A percentile compares a stretch with the other conserved stretches of the same genome.
phyloP scores from a whole-genome alignment of 2,797 vertebrate genomes.

The Betta splendens region DNA sequence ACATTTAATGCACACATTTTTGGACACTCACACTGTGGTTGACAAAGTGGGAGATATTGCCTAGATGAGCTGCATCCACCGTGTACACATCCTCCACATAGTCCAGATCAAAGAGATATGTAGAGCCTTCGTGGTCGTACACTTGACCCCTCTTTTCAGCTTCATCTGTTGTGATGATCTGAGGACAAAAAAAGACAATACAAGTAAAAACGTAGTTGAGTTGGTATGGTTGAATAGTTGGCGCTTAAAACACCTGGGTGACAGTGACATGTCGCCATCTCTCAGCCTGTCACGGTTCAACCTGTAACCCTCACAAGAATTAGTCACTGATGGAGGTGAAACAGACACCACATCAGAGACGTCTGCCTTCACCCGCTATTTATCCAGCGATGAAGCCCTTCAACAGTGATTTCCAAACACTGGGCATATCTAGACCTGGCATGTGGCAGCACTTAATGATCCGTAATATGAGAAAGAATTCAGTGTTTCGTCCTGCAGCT shows the following conservation, averaged over 20 bases:
- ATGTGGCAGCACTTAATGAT: conserved; percentile 6
- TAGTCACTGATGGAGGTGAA: no score
- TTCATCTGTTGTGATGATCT: conserved; percentile 92
- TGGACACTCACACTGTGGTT: conserved; percentile 90
- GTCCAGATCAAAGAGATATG: conserved; percentile 93
- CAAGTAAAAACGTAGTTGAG: no score
- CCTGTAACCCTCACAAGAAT: no score
- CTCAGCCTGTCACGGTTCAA: no score
- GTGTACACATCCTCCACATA: conserved; percentile 94
- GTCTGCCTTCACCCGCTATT: conserved; percentile 96
- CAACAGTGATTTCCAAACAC: no score
- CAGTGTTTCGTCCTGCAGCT: neutral
- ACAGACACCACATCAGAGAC: conserved; percentile 94
- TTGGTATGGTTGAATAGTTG: no score
- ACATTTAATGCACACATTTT: neutral
- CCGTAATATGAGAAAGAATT: neutral
- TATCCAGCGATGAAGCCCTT: conserved; percentile 93
- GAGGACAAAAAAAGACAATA: conserved; percentile 14
- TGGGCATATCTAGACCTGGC: neutral
- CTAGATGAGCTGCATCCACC: conserved; percentile 89
- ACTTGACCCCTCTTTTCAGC: conserved; percentile 86
- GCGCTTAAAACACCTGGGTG: no score
- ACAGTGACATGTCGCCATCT: no score
- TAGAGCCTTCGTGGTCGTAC: conserved; percentile 89
- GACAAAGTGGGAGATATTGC: conserved; percentile 96